These are phyloP conservation scores for Microctonus brassicae DNA, from an alignment of 2,888 invertebrate species.

Conservation along the genomic window DNA sequence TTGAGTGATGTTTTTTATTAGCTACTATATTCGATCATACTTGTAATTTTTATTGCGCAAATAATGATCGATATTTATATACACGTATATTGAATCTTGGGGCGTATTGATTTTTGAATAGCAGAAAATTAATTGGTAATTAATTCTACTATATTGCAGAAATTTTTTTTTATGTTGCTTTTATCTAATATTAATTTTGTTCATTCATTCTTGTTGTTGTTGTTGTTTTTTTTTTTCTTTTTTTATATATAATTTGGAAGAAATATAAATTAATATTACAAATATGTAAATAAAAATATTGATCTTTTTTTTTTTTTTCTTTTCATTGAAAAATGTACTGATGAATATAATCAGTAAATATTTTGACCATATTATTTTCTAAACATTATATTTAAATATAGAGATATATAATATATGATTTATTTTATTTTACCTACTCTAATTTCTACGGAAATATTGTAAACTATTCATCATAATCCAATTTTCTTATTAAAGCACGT, in stretches of 20 bases:
- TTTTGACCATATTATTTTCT: no score
- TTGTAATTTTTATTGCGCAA: slow-evolving; percentile 34
- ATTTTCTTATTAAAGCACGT: background rate
- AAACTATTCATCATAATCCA: no score
- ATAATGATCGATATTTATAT: slow-evolving; percentile 5
- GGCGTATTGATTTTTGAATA: slow-evolving; percentile 17
- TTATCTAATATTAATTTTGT: slow-evolving; percentile 7
- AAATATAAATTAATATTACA: no score
- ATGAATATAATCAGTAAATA: no score
- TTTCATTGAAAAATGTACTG: background rate
- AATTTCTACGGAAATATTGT: no score
- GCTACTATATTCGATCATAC: slow-evolving; percentile 29
- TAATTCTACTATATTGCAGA: slow-evolving; percentile 4
- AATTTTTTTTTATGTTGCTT: background rate
- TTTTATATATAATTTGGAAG: background rate
- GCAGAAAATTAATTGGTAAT: slow-evolving; percentile 33
- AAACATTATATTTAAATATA: no score
- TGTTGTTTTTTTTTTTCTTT: slow-evolving; percentile 1
- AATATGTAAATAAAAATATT: no score
- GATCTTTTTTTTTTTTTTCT: background rate
- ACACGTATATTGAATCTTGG: background rate
- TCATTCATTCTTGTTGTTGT: slow-evolving; percentile 14
- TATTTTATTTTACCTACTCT: no score
- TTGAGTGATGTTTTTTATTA: slow-evolving; percentile 32
- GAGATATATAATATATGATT: background rate